Evolutionary conservation across 2,797 vertebrate genomes (phyloP), one percentile per base, ranked within the genome.

Genomic region (Potorous gilbertii): DNA sequence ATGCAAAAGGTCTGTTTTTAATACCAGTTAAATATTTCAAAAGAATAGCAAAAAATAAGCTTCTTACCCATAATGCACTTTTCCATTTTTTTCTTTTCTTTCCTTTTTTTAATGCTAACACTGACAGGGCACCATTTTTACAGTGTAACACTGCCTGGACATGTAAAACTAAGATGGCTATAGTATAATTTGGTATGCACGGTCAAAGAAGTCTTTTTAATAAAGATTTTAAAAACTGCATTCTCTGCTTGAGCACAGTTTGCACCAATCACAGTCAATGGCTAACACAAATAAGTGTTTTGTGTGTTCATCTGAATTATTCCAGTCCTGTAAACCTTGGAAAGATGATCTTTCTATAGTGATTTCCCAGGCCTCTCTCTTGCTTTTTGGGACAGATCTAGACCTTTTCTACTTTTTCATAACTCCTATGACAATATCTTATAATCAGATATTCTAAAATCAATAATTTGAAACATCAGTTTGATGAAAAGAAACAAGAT

Each of bases 1-100:
- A 95, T 96, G 98, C 98, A 98, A 98, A 98, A 98, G 95, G 92
- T 93, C 98, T 98, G 97, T 98, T 98, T 98, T 98, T 97, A 98
- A 96, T 97, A 98, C 97, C 91, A 98, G 98, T 97, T 96, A 97
- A 98, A 98, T 98, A 98, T 92, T 98, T 98, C 98, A 97, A 97
- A 98, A 98, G 96, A 97, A 96, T 97, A 98, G 98, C 98, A 98
- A 98, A 98, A 87, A 97, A 97, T 97, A 97, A 98, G 97, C 96
- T 96, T 54, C 46, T 81, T 55, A 96, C 92, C 97, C 98, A 98
- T 90, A 96, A 96, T 96, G 90, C 90, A 93, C 8, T 97, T 98
- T 97, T 98, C 97, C 96, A 95, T 0, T 6, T 97, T 98, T 96
- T 97, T 94, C 55, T 92, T 56, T 92, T 55, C 12, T 55, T 55